phyloP scores from a whole-genome alignment of 1,140 invertebrate species.

The Bombus confusus region DNA sequence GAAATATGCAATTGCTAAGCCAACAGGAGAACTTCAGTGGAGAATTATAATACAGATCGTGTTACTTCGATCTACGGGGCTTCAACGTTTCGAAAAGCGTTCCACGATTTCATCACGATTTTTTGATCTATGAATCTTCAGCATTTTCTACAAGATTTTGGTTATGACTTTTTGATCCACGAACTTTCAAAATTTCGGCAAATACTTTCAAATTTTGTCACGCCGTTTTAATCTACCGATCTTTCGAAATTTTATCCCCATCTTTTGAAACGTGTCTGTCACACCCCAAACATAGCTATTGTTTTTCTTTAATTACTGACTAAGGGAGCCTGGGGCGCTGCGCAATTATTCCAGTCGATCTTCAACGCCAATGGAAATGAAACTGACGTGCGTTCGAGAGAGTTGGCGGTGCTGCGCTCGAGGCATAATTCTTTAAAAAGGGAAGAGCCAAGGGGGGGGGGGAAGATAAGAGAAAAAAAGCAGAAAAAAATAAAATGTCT shows the following conservation, averaged over 20 bases:
- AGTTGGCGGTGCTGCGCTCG: not conserved
- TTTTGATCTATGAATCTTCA: no score
- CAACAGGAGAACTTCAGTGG: not conserved
- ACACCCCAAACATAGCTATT: no score
- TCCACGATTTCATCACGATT: no score
- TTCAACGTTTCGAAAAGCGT: no score
- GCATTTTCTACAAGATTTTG: no score
- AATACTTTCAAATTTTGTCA: not conserved
- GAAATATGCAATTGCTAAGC: not conserved
- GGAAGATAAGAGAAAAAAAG: not conserved
- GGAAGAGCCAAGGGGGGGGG: no score
- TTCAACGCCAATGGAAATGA: conserved; percentile 33
- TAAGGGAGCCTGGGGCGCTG: not conserved
- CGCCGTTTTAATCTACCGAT: not conserved
- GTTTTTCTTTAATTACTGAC: conserved; percentile 1
- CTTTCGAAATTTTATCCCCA: not conserved
- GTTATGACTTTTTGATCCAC: no score
- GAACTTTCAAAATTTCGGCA: not conserved
- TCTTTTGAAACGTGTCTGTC: not conserved
- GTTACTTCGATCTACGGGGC: no score
- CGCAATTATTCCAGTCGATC: conserved; percentile 32
- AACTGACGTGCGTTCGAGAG: not conserved
- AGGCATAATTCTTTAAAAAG: not conserved
- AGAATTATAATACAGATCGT: not conserved
- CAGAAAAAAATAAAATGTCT: conserved; percentile 14